These are phyloP conservation scores for Synanthedon myopaeformis DNA, from an alignment of 2,888 invertebrate genomes.

Conservation along the genomic window DNA sequence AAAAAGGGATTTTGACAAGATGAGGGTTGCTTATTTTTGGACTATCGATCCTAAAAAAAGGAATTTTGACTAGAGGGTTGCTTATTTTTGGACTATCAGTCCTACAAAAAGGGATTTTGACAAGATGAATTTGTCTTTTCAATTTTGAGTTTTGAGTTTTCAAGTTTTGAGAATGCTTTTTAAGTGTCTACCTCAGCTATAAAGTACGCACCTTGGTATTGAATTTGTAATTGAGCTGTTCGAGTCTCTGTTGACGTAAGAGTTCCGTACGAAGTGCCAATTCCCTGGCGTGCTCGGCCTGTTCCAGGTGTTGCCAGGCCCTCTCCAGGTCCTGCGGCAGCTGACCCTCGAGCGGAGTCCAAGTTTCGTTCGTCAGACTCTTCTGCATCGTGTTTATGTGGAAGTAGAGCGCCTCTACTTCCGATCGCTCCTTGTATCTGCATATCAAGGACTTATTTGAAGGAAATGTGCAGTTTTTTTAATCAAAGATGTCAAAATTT, in stretches of 20 bases:
- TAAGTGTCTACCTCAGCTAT: too few relatives aligned
- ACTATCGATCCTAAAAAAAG: too few relatives aligned
- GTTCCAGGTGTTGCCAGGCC: slow-evolving; percentile 92
- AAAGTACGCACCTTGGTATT: slow-evolving; percentile 80
- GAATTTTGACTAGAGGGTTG: too few relatives aligned
- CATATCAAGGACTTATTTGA: background rate
- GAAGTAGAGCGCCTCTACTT: slow-evolving; percentile 96
- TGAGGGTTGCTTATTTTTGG: too few relatives aligned
- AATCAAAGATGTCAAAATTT: background rate
- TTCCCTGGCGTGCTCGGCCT: slow-evolving; percentile 93
- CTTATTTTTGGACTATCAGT: too few relatives aligned
- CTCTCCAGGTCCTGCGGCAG: slow-evolving; percentile 95
- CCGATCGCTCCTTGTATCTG: slow-evolving; percentile 95
- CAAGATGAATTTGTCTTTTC: too few relatives aligned
- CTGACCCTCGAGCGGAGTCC: slow-evolving; percentile 88
- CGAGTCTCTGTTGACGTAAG: slow-evolving; percentile 90
- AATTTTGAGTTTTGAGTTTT: too few relatives aligned
- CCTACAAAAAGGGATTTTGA: too few relatives aligned
- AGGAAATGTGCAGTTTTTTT: background rate
- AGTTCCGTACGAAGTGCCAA: slow-evolving; percentile 92
- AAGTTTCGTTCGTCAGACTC: slow-evolving; percentile 90
- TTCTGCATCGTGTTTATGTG: slow-evolving; percentile 96
- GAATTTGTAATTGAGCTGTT: slow-evolving; percentile 95
- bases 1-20: too few relatives aligned
- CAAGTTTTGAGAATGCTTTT: too few relatives aligned